Evolutionary conservation across 2,888 invertebrate genomes (phyloP).

Genomic region (Ephialtes manifestator): DNA sequence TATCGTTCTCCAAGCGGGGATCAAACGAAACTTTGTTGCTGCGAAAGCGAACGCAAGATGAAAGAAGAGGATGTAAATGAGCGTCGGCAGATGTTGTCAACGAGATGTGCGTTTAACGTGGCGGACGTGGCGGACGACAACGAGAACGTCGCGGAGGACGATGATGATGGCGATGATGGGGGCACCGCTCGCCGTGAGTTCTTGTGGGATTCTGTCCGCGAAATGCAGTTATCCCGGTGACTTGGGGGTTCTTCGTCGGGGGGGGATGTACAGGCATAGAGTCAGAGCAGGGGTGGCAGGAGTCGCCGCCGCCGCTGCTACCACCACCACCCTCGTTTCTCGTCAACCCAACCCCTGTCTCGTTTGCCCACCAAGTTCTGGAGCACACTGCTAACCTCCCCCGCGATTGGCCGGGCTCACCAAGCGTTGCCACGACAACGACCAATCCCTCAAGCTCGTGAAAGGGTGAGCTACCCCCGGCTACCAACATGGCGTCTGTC

Average conservation of each 20-base stretch:
- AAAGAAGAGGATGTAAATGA: constrained; percentile 19
- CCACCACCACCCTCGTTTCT: constrained; percentile 30
- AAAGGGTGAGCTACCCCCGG: constrained; percentile 77
- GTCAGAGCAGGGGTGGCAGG: constrained; percentile 18
- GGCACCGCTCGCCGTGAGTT: constrained; percentile 84
- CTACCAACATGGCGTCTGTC: constrained; percentile 82
- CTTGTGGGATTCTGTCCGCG: constrained; percentile 85
- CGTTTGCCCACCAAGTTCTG: background rate
- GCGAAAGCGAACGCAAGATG: background rate
- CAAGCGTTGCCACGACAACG: constrained; percentile 84
- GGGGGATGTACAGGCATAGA: constrained; percentile 21
- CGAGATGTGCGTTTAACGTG: constrained; percentile 63
- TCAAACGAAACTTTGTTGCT: constrained; percentile 1
- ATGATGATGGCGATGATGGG: constrained; percentile 72
- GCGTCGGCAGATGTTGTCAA: constrained; percentile 2
- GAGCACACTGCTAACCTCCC: background rate
- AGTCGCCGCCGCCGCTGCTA: background rate
- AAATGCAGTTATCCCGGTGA: constrained; percentile 85
- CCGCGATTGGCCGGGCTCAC: constrained; percentile 82
- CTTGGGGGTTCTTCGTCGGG: constrained; percentile 76
- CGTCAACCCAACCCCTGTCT: constrained; percentile 63
- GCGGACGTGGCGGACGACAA: constrained; percentile 60
- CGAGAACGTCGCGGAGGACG: constrained; percentile 40
- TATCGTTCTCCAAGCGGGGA: background rate
- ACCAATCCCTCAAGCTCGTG: constrained; percentile 82